phyloP scores from a whole-genome alignment of 2,888 invertebrate genomes.

The Hyalella azteca region DNA sequence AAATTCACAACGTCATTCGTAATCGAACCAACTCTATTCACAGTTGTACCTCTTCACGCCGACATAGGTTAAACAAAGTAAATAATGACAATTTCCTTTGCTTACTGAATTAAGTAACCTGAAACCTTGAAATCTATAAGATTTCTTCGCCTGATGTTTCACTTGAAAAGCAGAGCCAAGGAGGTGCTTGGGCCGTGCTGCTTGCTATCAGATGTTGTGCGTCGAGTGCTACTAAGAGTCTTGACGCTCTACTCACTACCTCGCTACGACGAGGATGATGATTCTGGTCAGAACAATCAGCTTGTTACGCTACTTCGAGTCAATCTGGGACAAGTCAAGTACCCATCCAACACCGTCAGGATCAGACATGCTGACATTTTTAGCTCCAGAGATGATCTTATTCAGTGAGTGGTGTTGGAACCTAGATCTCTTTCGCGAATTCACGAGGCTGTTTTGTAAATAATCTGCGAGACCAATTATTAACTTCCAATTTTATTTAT shows the following conservation, averaged over 20 bases:
- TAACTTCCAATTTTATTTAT: too few species aligned
- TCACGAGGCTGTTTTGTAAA: too few species aligned
- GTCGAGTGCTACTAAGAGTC: constrained; percentile 64
- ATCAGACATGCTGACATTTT: not conserved
- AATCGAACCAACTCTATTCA: too few species aligned
- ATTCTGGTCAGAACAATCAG: constrained; percentile 59
- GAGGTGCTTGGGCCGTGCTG: constrained; percentile 61
- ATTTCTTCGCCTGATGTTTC: too few species aligned
- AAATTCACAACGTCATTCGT: too few species aligned
- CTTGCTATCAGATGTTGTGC: constrained; percentile 61
- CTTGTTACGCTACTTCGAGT: constrained; percentile 64
- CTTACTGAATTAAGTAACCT: too few species aligned
- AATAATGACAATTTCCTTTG: too few species aligned
- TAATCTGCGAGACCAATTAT: too few species aligned
- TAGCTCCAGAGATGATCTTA: constrained; percentile 1
- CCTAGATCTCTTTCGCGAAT: too few species aligned
- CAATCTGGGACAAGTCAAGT: constrained; percentile 62
- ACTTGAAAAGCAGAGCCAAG: not conserved
- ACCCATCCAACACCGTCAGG: not conserved
- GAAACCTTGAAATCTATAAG: too few species aligned
- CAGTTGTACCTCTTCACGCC: too few species aligned
- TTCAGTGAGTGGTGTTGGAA: constrained; percentile 27
- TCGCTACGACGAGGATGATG: constrained; percentile 60
- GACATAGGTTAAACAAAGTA: too few species aligned
- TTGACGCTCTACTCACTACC: constrained; percentile 65